Evolutionary conservation across 1,140 invertebrate species (phyloP).

Genomic region (Aphidius gifuensis): DNA sequence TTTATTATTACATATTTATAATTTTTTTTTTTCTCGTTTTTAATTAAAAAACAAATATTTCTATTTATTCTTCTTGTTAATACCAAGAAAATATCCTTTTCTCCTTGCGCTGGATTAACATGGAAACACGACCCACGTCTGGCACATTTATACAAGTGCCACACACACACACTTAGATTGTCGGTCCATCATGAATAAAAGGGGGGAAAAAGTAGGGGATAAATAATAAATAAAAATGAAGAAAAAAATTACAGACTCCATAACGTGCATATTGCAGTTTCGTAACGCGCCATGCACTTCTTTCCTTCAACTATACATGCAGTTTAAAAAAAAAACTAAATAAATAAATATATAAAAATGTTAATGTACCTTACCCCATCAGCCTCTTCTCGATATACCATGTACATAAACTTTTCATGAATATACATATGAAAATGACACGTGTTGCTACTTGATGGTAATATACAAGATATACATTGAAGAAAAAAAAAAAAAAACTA

Average conservation of each 20-base stretch:
- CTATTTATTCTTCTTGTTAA: too few species aligned
- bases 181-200: not conserved
- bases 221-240: not conserved
- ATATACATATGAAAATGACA: constrained; percentile 19
- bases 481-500: too few species aligned
- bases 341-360: too few species aligned
- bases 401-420: not conserved
- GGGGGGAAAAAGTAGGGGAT: not conserved
- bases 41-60: too few species aligned
- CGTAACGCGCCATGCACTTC: constrained; percentile 2
- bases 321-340: too few species aligned
- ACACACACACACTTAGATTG: not conserved
- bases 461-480: not conserved
- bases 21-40: too few species aligned
- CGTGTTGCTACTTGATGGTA: constrained; percentile 1
- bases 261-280: constrained; percentile 17
- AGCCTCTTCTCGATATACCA: not conserved
- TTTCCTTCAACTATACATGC: not conserved
- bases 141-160: not conserved
- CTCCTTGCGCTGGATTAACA: constrained; percentile 1
- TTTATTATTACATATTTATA: constrained; percentile 2
- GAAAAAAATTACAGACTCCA: constrained; percentile 12
- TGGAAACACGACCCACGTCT: constrained; percentile 14
- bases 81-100: constrained; percentile 3
- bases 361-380: not conserved